Evolutionary conservation across 2,888 invertebrate genomes (phyloP), one percentile per base, ranked within the genome.

Genomic region (Esperia sulphurella): DNA sequence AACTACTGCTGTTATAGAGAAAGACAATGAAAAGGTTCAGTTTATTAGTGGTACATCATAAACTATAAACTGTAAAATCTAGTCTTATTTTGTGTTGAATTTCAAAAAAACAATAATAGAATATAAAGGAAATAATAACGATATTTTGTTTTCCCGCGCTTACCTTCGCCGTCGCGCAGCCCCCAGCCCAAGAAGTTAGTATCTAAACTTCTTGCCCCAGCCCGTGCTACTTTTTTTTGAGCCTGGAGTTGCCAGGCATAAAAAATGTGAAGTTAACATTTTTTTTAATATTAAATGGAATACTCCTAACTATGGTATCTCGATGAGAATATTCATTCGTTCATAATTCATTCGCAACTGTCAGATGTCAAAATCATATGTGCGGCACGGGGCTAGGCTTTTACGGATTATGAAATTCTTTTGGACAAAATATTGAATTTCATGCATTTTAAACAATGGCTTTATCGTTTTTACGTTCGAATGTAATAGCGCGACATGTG

Each of bases 391-490:
- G 21, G 21, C n/a, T 21, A 5, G 21, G 21, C 58, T 61, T 14
- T 41, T 64, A 55, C 51, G 52, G 63, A 75, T 63, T 77, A 74
- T 65, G 76, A 78, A 75, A 68, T 74, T 68, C 65, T 61, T 54
- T 52, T 46, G 21, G 21, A 41, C 30, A 41, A 45, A 43, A 45
- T 43, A 28, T 54, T 42, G 14, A 39, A 49, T 33, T 43, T 33
- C 9, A 1, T 13, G 4, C 9, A n/a, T 40, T 21, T 21, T 5
- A 21, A 44, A 53, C 61, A 30, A 86, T 85, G 85, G 87, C 88
- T 61, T 77, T 86, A 62, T 85, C 85, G 28, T 85, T 89, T 68
- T 62, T 89, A 47, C 83, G 88, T 42, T 73, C 74, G 47, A 84
- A 75, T 57, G 61, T 83, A 38, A 57, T 89, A 55, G 71, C 78